Percentiles rank a stretch among this genome's conserved stretches.
These are phyloP conservation scores for Lysandra coridon DNA, from an alignment of 2,888 invertebrate genomes.

Conservation along the genomic window DNA sequence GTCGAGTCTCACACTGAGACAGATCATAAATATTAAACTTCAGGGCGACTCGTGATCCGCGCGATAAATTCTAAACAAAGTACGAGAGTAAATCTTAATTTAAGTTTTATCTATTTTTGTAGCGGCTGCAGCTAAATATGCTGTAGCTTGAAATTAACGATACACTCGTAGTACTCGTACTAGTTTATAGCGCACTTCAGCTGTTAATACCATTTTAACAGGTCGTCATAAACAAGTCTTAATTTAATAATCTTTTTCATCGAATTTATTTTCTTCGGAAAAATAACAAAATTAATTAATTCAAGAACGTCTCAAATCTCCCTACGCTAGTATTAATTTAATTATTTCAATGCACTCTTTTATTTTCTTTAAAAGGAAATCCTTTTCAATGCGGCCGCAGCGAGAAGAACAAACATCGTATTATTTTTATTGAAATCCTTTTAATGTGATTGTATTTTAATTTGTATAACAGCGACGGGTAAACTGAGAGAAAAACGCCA, in stretches of 20 bases:
- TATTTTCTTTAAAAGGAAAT: neutral
- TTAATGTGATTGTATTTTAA: slow-evolving; percentile 27
- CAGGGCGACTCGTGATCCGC: slow-evolving; percentile 22
- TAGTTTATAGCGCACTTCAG: no score
- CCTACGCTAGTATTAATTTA: neutral
- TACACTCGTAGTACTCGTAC: neutral
- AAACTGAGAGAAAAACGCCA: slow-evolving; percentile 5
- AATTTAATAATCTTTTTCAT: neutral
- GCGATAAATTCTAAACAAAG: slow-evolving; percentile 29
- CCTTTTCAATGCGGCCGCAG: neutral
- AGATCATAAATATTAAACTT: slow-evolving; percentile 54
- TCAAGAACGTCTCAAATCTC: neutral
- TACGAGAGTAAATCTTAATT: slow-evolving; percentile 26
- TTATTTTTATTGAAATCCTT: slow-evolving; percentile 25
- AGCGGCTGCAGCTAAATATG: neutral
- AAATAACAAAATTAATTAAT: neutral
- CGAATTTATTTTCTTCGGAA: neutral
- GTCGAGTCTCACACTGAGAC: slow-evolving; percentile 53
- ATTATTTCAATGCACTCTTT: slow-evolving; percentile 21
- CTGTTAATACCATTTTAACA: neutral
- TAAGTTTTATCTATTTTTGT: slow-evolving; percentile 29
- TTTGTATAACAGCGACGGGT: slow-evolving; percentile 14
- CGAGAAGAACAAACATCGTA: slow-evolving; percentile 5
- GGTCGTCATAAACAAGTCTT: neutral
- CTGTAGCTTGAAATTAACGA: neutral